Conservation (phyloP, 1,140 invertebrate genomes). For the Cylas formicarius region DNA sequence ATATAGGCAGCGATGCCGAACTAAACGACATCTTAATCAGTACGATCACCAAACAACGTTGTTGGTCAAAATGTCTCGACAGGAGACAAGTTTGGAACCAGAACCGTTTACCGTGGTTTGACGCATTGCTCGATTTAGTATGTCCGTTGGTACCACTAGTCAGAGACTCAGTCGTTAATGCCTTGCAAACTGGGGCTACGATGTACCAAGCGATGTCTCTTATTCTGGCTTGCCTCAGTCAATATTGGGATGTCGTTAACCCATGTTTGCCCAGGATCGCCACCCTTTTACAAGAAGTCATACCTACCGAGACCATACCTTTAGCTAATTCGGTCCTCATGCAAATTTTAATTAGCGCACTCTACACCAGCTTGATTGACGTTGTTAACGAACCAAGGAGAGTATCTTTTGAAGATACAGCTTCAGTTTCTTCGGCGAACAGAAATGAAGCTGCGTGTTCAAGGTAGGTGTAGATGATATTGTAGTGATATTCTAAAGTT, state of each 20-base stretch:
- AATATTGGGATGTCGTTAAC: conserved; percentile 57
- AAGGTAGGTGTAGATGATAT: too few relatives aligned
- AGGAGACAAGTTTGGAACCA: conserved; percentile 74
- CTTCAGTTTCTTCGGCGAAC: too few relatives aligned
- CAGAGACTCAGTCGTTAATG: conserved; percentile 55
- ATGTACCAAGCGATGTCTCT: conserved; percentile 70
- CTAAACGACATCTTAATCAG: conserved; percentile 54
- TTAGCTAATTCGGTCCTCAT: conserved; percentile 58
- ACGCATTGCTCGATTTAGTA: conserved; percentile 56
- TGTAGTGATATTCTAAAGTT: too few relatives aligned
- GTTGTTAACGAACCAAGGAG: neutral
- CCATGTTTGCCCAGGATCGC: conserved; percentile 48
- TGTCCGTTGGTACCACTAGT: conserved; percentile 54
- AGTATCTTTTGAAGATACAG: too few relatives aligned
- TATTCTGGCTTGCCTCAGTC: conserved; percentile 58
- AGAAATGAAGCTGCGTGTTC: too few relatives aligned
- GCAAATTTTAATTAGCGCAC: conserved; percentile 54
- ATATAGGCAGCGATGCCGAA: conserved; percentile 53
- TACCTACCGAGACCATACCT: conserved; percentile 58
- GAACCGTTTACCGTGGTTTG: conserved; percentile 63
- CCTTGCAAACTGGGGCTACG: conserved; percentile 60
- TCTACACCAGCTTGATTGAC: conserved; percentile 49
- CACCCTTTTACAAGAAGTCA: conserved; percentile 52
- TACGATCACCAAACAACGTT: conserved; percentile 46
- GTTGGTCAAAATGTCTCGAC: conserved; percentile 63